Conservation (phyloP, 35 echinoderm and acorn worm species). For the Diadema setosum region DNA sequence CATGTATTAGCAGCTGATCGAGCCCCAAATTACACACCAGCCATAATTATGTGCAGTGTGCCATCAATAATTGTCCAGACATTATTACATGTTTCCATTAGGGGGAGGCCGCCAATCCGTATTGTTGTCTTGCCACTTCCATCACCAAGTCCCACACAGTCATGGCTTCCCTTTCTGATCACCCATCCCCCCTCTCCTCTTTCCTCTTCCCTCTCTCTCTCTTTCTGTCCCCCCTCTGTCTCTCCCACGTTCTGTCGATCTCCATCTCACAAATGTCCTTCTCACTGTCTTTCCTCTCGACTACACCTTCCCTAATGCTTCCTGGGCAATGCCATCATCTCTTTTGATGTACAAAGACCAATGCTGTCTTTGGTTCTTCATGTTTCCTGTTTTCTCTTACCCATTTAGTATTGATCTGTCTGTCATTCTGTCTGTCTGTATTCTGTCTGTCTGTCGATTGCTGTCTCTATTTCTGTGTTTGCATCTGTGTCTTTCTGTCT, state of each 20-base stretch:
- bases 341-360: too few relatives aligned
- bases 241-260: too few relatives aligned
- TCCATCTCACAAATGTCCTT: too few relatives aligned
- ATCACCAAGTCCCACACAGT: background rate
- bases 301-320: background rate
- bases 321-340: background rate
- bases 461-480: too few relatives aligned
- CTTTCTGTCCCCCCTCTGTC: too few relatives aligned
- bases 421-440: too few relatives aligned
- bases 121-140: background rate
- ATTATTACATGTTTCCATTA: background rate
- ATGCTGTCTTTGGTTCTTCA: too few relatives aligned
- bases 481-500: too few relatives aligned
- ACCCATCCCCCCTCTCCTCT: background rate
- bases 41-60: background rate
- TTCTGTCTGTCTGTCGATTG: too few relatives aligned
- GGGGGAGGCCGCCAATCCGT: background rate
- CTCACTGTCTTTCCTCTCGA: background rate
- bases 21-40: background rate
- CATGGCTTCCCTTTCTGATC: background rate
- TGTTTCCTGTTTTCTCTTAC: too few relatives aligned
- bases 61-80: background rate
- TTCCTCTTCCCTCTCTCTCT: background rate
- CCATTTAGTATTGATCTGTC: too few relatives aligned
- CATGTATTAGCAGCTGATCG: too few relatives aligned